A percentile compares a stretch with the other conserved stretches of the same genome.
phyloP scores from a whole-genome alignment of 92 coral and sea anemone genomes.

The Paramuricea clavata region DNA sequence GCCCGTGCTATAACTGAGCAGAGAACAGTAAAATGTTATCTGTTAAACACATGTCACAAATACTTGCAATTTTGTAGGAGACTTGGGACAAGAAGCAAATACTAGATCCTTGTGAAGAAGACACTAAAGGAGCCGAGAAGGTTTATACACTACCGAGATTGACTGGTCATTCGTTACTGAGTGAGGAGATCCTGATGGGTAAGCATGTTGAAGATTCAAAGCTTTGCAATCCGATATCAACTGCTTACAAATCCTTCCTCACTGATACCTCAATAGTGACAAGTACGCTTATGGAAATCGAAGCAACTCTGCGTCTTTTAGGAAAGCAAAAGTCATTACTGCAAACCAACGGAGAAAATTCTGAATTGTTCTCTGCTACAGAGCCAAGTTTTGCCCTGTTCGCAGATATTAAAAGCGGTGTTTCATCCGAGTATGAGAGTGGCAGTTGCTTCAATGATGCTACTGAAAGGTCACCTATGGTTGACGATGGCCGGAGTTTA shows the following conservation, averaged over 20 bases:
- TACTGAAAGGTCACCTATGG: background rate
- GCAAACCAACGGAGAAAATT: background rate
- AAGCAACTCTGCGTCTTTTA: constrained; percentile 15
- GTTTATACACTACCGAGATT: constrained; percentile 90
- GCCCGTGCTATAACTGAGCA: no score
- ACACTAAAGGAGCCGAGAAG: constrained; percentile 26
- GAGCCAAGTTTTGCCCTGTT: background rate
- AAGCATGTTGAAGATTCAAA: constrained; percentile 63
- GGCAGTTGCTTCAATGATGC: background rate
- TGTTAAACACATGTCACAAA: background rate
- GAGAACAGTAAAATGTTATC: no score
- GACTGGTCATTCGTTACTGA: constrained; percentile 80
- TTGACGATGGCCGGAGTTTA: background rate
- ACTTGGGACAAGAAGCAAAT: background rate
- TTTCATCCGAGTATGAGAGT: background rate
- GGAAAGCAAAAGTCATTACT: constrained; percentile 18
- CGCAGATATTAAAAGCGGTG: background rate
- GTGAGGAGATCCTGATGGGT: constrained; percentile 92
- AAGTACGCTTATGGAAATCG: constrained; percentile 31
- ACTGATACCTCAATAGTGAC: background rate
- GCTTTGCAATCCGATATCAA: constrained; percentile 63
- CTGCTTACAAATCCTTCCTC: background rate
- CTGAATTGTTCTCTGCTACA: background rate
- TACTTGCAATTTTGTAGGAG: background rate
- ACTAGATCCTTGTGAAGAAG: background rate